Evolutionary conservation across 2,888 invertebrate genomes (phyloP).

Genomic region (Diogma glabrata): DNA sequence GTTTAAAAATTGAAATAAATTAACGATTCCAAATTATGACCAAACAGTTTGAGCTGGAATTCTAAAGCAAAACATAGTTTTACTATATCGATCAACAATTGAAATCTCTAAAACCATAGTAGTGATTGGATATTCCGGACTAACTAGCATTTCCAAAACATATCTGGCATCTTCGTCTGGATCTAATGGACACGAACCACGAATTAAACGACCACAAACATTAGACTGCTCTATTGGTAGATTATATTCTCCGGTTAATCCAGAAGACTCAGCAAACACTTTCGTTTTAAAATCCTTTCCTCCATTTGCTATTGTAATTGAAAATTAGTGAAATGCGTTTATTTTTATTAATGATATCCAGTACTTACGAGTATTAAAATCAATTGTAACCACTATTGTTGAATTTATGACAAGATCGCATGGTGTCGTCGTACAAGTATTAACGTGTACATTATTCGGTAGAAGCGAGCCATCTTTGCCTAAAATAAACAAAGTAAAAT

Average conservation of each 20-base stretch:
- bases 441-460: background rate
- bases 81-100: too few species aligned
- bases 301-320: background rate
- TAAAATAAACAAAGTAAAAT: too few species aligned
- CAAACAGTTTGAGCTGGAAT: conserved; percentile 2
- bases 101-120: background rate
- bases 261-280: background rate
- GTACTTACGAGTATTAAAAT: background rate
- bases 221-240: background rate
- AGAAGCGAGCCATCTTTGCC: background rate
- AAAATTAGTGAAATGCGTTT: background rate
- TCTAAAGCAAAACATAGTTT: too few species aligned
- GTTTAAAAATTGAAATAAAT: too few species aligned
- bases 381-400: background rate
- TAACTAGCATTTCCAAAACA: background rate
- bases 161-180: background rate
- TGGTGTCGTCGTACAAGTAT: background rate
- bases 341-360: too few species aligned
- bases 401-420: background rate
- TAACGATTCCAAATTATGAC: too few species aligned
- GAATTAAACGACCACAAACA: background rate
- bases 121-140: background rate
- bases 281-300: background rate
- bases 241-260: background rate
- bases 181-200: background rate